Evolutionary conservation across 2,113 vertebrate genomes (phyloP), one percentile per base, ranked within the genome.

Genomic region (Podarcis cretensis): DNA sequence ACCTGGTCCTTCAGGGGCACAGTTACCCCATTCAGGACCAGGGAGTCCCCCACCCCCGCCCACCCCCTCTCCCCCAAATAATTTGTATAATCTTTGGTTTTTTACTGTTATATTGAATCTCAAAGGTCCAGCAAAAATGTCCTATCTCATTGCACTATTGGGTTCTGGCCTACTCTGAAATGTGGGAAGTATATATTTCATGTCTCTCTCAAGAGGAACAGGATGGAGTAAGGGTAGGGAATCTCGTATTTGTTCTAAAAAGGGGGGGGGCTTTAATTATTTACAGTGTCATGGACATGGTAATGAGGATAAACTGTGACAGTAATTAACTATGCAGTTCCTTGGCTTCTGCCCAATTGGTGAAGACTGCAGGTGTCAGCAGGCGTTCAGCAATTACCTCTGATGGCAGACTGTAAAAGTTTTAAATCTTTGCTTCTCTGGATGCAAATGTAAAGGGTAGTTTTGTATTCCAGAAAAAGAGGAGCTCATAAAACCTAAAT

Each of bases 291-390:
- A 59, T 35, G 90, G 73, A 83, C 78, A 88, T 86, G 76, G 79
- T 90, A 93, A 94, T 84, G 93, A 94, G 91, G 94, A 91, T 90
- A 94, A 94, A 96, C 92, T 90, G 75, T 73, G 57, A 68, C n/a
- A 69, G 59, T 93, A 93, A 90, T 93, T 93, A 94, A 94, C 94
- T 89, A 91, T 87, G 86, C 86, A 93, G 87, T 65, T 89, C 79
- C 48, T 63, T 93, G 91, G 92, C 84, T 30, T 1, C 27, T 25
- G n/a, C 86, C 87, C 95, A 94, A 5, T 3, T 87, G 84, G 57
- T 76, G 48, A 89, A 94, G 90, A 92, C 86, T 40, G 73, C 85
- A 83, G 69, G 86, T 89, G 54, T 93, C 92, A 90, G 89, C 90
- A 91, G 86, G 75, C 84, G 84, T 77, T 87, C 89, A 83, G 89